These are phyloP conservation scores for Physocephala rufipes DNA, from an alignment of 2,888 invertebrate genomes.

Conservation along the genomic window DNA sequence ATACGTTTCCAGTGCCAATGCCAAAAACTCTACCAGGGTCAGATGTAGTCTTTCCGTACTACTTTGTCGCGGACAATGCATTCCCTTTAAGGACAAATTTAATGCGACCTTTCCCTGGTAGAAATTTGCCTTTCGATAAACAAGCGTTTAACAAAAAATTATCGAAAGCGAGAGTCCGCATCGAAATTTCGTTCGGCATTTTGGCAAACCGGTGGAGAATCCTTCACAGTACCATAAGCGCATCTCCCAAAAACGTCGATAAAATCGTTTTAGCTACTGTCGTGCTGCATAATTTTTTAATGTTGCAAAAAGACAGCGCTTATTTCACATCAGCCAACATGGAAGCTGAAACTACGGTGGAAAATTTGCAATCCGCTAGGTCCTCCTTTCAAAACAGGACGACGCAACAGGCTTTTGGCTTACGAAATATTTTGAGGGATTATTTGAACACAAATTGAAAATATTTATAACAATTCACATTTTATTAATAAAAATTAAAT, in stretches of 20 bases:
- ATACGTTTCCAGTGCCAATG: neutral
- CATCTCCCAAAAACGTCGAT: no score
- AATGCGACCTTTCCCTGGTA: constrained; percentile 33
- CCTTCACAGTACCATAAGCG: constrained; percentile 19
- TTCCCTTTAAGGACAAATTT: constrained; percentile 24
- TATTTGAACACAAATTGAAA: neutral
- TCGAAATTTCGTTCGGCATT: constrained; percentile 30
- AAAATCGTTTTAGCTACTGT: constrained; percentile 35
- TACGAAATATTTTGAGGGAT: neutral
- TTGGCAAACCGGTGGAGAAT: constrained; percentile 29
- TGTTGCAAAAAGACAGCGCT: neutral
- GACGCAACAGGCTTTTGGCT: neutral
- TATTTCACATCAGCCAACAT: neutral
- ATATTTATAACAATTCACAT: neutral
- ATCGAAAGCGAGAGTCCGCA: neutral
- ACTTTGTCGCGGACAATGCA: constrained; percentile 32
- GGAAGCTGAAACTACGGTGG: neutral
- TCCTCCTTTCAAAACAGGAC: neutral
- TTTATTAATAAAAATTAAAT: no score
- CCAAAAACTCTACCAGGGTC: neutral
- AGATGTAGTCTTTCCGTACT: constrained; percentile 22
- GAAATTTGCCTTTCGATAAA: constrained; percentile 17
- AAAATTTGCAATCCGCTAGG: neutral
- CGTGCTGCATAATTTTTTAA: constrained; percentile 2
- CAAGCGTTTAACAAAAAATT: constrained; percentile 25